Conservation (phyloP, 2,113 vertebrate species). For the Rhea americana region DNA sequence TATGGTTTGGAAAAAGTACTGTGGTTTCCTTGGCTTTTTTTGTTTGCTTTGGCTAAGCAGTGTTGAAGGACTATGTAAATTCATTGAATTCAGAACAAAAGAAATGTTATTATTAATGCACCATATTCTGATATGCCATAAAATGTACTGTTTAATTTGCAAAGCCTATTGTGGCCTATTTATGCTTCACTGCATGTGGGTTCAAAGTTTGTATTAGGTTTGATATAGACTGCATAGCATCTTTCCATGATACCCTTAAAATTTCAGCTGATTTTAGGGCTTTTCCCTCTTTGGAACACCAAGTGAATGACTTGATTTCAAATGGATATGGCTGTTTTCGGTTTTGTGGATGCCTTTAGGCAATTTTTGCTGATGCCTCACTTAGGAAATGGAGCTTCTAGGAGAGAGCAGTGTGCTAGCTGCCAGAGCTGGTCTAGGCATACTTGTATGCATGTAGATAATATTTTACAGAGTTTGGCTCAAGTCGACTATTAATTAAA, state of each 20-base stretch:
- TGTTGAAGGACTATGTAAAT: slow-evolving; percentile 75
- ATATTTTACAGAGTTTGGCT: neutral
- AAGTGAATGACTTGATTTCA: neutral
- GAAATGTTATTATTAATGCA: slow-evolving; percentile 72
- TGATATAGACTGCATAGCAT: neutral
- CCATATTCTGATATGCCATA: slow-evolving; percentile 14
- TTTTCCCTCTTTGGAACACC: rapidly evolving
- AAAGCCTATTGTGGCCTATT: slow-evolving; percentile 56
- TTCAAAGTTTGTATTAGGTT: neutral
- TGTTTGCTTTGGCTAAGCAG: slow-evolving; percentile 78
- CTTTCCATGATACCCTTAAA: neutral
- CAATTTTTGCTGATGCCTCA: neutral
- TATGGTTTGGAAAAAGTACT: slow-evolving; percentile 72
- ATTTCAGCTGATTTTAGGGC: neutral
- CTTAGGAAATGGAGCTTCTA: neutral
- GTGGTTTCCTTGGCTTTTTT: slow-evolving; percentile 74
- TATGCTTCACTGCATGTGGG: neutral
- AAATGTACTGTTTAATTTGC: slow-evolving; percentile 49
- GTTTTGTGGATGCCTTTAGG: neutral
- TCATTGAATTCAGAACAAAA: slow-evolving; percentile 73
- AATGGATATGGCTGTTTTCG: rapidly evolving
- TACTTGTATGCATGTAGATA: neutral
- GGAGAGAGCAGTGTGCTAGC: neutral
- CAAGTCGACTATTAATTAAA: neutral
- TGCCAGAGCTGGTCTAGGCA: neutral